Base-by-base conservation (phyloP, 2,888 invertebrate species). In the Lepas anatifera region DNA sequence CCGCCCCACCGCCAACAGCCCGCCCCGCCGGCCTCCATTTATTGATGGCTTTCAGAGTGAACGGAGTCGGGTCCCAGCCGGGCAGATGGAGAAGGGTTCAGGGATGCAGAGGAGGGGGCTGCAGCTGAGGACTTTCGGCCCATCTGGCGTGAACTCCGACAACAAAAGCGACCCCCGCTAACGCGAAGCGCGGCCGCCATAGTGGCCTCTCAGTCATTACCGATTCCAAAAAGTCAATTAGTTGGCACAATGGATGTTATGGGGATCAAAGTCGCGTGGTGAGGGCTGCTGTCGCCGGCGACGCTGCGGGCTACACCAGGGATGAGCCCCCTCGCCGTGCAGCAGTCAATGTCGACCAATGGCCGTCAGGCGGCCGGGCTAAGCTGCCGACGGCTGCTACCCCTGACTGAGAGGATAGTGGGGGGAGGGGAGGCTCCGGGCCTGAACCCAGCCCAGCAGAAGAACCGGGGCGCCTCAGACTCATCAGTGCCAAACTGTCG, bases 191-290 rank as follows among this genome's bases (percentile, higher is more conserved):
- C 22, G 22, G 32, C 25, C 22, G 32, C 58, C 18, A 32, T 18
- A 58, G 32, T 32, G 32, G n/a, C 22, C n/a, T 32, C n/a, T 58
- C 32, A 35, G 58, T 58, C 58, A 58, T 58, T 58, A 58, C 58
- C 58, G 22, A 58, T 58, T 58, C 58, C 58, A 58, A 58, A 58
- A 58, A 58, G 58, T 58, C 58, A 58, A 58, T 58, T 58, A 58
- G 58, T 22, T 35, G 1, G 58, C 35, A 58, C 58, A 58, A 58
- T 58, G 35, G 58, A 18, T 58, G 58, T 58, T 58, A 58, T 58
- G 58, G 35, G 58, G 58, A 58, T 58, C 58, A 58, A 22, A 58
- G n/a, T 58, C 32, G 27, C 52, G 52, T n/a, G n/a, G n/a, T n/a
- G n/a, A n/a, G n/a, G n/a, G n/a, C n/a, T n/a, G n/a, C n/a, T n/a